Base-by-base conservation (phyloP, 35 echinoderm and acorn worm genomes). In the Strongylocentrotus purpuratus region DNA sequence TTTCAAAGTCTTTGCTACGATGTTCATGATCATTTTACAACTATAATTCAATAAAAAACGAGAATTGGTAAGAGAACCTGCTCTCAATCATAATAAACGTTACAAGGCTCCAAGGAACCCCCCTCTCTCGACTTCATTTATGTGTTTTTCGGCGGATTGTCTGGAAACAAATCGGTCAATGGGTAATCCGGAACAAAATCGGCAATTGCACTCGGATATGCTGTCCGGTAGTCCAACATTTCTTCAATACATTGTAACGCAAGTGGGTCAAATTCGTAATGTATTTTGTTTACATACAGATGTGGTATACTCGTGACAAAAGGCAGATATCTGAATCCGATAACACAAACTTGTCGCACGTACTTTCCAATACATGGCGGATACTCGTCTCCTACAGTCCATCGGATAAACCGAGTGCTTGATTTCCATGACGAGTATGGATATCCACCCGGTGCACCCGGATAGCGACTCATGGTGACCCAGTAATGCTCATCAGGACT, bases 231-330 rank as follows among this genome's bases (percentile, higher is more conserved):
- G 32, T 98, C 94, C n/a, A 98, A 32, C 61, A 92, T 60, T 48
- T 98, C 97, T 86, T 98, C 97, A 9, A 98, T 33, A 94, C 97
- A 98, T 46, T 98, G 97, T 28, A 98, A 94, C 15, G 95, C 58
- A 31, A 98, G 85, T 7, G 97, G 93, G 65, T 98, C 97, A 93
- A 93, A 97, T 85, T 87, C 71, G 92, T 97, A 97, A 71, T 98
- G 86, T 48, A 98, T 86, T 93, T 98, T 98, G 78, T 97, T 97
- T 6, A 92, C 97, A 92, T 95, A 98, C 3, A 97, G 55, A 90
- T 97, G 91, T 11, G 97, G 97, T 32, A 25, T 31, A 32, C 22
- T 58, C 4, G 33, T 9, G 31, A 98, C 92, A 61, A 96, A 95
- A 6, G 95, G 85, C 12, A 98, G 88, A 52, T 96, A 96, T 22